Evolutionary conservation across 2,113 vertebrate species (phyloP).

Genomic region (Oreochromis tanganicae): DNA sequence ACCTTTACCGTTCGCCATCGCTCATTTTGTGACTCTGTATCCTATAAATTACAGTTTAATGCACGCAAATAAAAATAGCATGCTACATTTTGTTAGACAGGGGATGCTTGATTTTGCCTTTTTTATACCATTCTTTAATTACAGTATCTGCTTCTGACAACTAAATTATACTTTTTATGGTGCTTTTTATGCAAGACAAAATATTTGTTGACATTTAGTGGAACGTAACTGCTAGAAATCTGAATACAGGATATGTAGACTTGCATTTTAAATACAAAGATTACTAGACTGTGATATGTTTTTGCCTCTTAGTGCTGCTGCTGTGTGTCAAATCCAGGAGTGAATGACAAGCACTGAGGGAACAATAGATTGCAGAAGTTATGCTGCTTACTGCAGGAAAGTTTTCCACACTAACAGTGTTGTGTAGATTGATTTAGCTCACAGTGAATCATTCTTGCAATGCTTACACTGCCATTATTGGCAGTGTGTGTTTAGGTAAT

Average conservation of each 20-base stretch:
- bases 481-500: conserved; percentile 24
- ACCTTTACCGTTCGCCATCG: background rate
- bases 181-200: background rate
- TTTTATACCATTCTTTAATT: background rate
- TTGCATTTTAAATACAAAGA: background rate
- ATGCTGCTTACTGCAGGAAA: background rate
- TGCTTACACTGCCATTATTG: conserved; percentile 19
- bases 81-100: background rate
- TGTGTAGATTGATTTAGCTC: conserved; percentile 14
- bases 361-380: background rate
- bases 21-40: background rate
- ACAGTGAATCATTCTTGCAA: conserved; percentile 7
- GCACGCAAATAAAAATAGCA: background rate
- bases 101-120: background rate
- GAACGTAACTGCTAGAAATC: background rate
- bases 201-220: background rate
- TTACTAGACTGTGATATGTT: background rate
- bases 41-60: background rate
- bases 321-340: background rate
- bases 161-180: background rate
- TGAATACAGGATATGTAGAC: background rate
- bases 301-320: background rate
- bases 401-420: background rate
- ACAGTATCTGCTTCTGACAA: background rate
- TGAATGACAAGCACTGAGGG: background rate